Evolutionary conservation across 2,888 invertebrate species (phyloP).

Genomic region (Drosophila vallismaia): DNA sequence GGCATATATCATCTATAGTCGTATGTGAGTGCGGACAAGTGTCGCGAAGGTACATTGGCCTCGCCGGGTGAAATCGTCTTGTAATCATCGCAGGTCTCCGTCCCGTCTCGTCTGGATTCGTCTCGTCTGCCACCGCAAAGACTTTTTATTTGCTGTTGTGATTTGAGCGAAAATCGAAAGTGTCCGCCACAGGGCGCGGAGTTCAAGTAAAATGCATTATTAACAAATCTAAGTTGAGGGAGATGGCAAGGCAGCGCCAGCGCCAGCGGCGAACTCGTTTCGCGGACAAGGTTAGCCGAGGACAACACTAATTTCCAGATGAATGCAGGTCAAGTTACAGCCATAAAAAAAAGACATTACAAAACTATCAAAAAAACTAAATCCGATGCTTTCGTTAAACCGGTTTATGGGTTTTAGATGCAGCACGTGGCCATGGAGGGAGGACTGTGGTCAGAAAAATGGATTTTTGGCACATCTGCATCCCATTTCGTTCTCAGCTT

Average conservation of each 20-base stretch:
- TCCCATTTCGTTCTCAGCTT: conserved; percentile 30
- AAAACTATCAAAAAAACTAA: conserved; percentile 34
- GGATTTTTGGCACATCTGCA: conserved; percentile 39
- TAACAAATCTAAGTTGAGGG: conserved; percentile 10
- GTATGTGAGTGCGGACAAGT: conserved; percentile 13
- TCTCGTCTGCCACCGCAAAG: conserved; percentile 2
- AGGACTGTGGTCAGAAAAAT: conserved; percentile 11
- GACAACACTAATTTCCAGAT: conserved; percentile 50
- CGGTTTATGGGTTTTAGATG: conserved; percentile 29
- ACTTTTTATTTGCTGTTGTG: conserved; percentile 39
- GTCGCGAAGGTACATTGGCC: conserved; percentile 68
- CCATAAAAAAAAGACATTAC: conserved; percentile 40
- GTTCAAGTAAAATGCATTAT: conserved; percentile 51
- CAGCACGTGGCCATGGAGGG: conserved; percentile 33
- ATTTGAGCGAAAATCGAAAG: conserved; percentile 75
- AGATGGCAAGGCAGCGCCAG: no score
- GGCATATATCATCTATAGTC: conserved; percentile 6
- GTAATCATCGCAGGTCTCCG: conserved; percentile 19
- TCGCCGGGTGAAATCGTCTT: conserved; percentile 66
- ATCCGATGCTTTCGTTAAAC: conserved; percentile 22
- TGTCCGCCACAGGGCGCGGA: conserved; percentile 42
- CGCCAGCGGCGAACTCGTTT: conserved; percentile 51
- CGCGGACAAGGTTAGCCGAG: conserved; percentile 42
- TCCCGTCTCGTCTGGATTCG: neutral
- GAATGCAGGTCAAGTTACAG: conserved; percentile 53